Evolutionary conservation across 2,797 vertebrate genomes (phyloP).

Genomic region (Catostomus latipinnis): DNA sequence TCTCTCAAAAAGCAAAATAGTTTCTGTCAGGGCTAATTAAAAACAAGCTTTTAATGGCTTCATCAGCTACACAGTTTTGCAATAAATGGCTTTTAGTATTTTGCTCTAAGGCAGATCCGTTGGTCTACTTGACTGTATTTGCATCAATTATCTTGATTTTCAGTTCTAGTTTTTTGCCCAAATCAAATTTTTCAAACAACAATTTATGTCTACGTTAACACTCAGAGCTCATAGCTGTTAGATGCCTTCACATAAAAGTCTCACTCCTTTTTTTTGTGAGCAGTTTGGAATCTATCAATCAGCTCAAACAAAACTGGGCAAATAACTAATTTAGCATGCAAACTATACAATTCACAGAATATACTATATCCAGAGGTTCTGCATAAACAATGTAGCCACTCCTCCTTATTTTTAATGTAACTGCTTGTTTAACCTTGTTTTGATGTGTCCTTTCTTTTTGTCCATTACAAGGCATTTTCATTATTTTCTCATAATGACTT

Average conservation of each 20-base stretch:
- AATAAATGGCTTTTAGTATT: conserved; percentile 31
- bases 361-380: neutral
- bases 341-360: neutral
- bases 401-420: no score
- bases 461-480: neutral
- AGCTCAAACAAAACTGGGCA: neutral
- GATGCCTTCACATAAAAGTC: conserved; percentile 13
- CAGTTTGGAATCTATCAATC: conserved; percentile 15
- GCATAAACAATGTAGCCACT: no score
- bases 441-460: neutral
- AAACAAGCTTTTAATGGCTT: conserved; percentile 28
- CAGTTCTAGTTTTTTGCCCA: neutral
- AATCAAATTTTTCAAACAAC: conserved; percentile 3
- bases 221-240: neutral
- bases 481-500: neutral
- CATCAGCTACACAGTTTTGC: conserved; percentile 24
- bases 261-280: conserved; percentile 12
- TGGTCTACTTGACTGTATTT: neutral
- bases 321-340: conserved; percentile 3
- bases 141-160: neutral
- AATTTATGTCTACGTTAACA: conserved; percentile 31
- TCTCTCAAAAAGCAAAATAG: conserved; percentile 26
- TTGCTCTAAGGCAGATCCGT: conserved; percentile 3
- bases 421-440: neutral
- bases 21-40: conserved; percentile 38